Evolutionary conservation across 1,140 invertebrate species (phyloP), one percentile per base, ranked within the genome.

Genomic region (Heterodera schachtii): DNA sequence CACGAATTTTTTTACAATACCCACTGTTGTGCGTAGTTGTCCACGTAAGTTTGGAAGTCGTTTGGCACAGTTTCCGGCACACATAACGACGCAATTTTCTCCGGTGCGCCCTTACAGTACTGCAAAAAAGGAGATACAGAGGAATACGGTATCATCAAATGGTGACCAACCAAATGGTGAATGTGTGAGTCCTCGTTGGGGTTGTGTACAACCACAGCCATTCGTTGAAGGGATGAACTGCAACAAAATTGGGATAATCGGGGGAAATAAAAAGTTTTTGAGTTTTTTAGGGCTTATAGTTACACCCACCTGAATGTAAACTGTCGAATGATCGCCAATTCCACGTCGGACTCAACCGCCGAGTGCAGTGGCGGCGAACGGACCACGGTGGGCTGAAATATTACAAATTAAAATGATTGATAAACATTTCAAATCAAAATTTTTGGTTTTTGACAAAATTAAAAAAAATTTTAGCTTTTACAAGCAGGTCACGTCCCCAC

Each of bases 61-160:
- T 47, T 44, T n/a, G 87, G 87, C 73, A 89, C 66, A 41, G 86
- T 81, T 13, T 85, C 82, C 16, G 75, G 76, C 44, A 78, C 31
- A 73, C 88, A 89, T 16, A 88, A 67, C 52, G 86, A 87, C 46
- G 85, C 85, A 46, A 86, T 84, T 81, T 89, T 89, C 80, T 89
- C 88, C 16, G 88, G 88, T 70, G 90, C 84, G 21, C 88, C 88
- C 81, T 90, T 90, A 44, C 85, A 88, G 66, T 90, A 90, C 77
- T 78, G 64, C 43, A 71, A 71, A 31, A 31, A 31, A 31, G 31
- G 31, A 31, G 31, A 31, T 31, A 31, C 31, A 31, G 31, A 31
- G 31, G 31, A 31, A 31, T 31, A 31, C 31, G 31, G 31, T 31
- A 31, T 31, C 31, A 31, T 31, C 31, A 31, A 31, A 31, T 31